Evolutionary conservation across 2,113 vertebrate genomes (phyloP).

Genomic region (Solea solea): DNA sequence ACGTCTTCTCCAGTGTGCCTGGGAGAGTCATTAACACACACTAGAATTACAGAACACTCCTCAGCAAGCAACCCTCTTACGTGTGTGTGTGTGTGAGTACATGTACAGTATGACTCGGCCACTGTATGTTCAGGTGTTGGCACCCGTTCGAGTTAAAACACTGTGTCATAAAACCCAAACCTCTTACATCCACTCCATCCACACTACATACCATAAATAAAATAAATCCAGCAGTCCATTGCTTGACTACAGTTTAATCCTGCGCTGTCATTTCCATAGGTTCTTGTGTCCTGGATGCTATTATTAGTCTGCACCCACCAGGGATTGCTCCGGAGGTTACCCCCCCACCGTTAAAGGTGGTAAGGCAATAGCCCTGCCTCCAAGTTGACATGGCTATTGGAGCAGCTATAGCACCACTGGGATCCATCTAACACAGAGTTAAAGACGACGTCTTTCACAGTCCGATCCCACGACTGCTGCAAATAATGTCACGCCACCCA

Average conservation of each 20-base stretch:
- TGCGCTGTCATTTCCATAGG: slow-evolving; percentile 69
- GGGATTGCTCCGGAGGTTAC: slow-evolving; percentile 65
- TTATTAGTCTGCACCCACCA: slow-evolving; percentile 67
- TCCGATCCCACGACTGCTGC: slow-evolving; percentile 53
- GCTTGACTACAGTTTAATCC: slow-evolving; percentile 74
- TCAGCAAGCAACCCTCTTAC: slow-evolving; percentile 42
- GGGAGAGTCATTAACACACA: slow-evolving; percentile 79
- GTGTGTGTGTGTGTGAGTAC: slow-evolving; percentile 25
- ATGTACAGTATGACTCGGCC: slow-evolving; percentile 11
- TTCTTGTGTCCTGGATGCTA: slow-evolving; percentile 59
- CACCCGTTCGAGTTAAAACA: slow-evolving; percentile 41
- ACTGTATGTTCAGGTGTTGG: slow-evolving; percentile 56
- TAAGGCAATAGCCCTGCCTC: slow-evolving; percentile 71
- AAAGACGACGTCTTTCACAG: slow-evolving; percentile 47
- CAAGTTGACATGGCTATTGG: slow-evolving; percentile 72
- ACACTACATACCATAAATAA: not conserved
- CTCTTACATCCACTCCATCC: slow-evolving; percentile 2
- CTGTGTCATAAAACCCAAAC: slow-evolving; percentile 18
- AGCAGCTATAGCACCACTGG: slow-evolving; percentile 64
- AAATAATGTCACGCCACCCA: slow-evolving; percentile 66
- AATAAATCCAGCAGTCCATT: slow-evolving; percentile 16
- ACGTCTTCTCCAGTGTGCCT: slow-evolving; percentile 73
- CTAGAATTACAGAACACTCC: slow-evolving; percentile 73
- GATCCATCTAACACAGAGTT: slow-evolving; percentile 62
- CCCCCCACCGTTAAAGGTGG: slow-evolving; percentile 62